Percentiles rank a stretch among this genome's conserved stretches.
Evolutionary conservation across 2,888 invertebrate genomes (phyloP).

Genomic region (Rosalia funebris): DNA sequence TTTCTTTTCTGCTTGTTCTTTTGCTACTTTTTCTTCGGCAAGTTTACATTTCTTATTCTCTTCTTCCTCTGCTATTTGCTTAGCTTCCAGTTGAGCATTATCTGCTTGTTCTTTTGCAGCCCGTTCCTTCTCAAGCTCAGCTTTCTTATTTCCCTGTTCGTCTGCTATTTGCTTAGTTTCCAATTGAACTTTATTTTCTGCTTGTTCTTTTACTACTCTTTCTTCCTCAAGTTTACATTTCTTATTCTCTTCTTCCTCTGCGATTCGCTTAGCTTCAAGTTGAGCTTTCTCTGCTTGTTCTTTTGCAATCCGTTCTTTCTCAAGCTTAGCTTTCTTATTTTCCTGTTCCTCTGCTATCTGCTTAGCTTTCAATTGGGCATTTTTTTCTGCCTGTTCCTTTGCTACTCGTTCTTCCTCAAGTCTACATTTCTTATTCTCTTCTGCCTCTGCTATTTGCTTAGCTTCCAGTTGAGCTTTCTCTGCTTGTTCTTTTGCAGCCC

Average conservation of each 20-base stretch:
- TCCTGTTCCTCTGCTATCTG: conserved; percentile 27
- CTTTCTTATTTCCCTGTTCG: conserved; percentile 34
- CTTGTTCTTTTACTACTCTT: conserved; percentile 21
- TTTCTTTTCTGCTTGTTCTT: conserved; percentile 26
- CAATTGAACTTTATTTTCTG: conserved; percentile 26
- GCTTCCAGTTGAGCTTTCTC: conserved; percentile 30
- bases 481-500: conserved; percentile 28
- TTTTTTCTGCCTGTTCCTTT: conserved; percentile 20
- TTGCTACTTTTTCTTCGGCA: conserved; percentile 35
- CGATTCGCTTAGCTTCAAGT: too few relatives aligned
- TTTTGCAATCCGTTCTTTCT: conserved; percentile 22
- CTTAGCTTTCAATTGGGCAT: conserved; percentile 26
- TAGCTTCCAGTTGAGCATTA: conserved; percentile 9
- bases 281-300: conserved; percentile 30
- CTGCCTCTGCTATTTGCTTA: conserved; percentile 39
- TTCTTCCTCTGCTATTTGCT: conserved; percentile 35
- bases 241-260: conserved; percentile 27
- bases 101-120: conserved; percentile 34
- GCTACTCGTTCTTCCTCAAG: conserved; percentile 30
- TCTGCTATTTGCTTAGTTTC: conserved; percentile 17
- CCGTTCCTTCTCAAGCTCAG: conserved; percentile 30
- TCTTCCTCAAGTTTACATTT: too few relatives aligned
- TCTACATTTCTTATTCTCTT: conserved; percentile 19
- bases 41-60: conserved; percentile 21
- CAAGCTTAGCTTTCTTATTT: conserved; percentile 30